Evolutionary conservation across 1,140 invertebrate genomes (phyloP).

Genomic region (Zaprionus ornatus): DNA sequence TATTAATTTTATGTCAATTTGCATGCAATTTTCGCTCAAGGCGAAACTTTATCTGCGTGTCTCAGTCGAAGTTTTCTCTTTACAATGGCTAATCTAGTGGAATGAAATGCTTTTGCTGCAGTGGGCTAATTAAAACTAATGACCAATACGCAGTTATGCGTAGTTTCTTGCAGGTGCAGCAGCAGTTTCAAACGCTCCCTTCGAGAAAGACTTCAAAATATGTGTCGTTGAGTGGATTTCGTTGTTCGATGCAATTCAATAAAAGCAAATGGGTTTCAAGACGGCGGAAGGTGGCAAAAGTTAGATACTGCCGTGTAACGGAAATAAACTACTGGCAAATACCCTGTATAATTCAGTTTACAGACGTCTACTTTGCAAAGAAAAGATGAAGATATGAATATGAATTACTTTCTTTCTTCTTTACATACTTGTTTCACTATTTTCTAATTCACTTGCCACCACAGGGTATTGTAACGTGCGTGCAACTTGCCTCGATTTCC

Average conservation of each 20-base stretch:
- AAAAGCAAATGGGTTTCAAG: slow-evolving; percentile 46
- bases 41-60: slow-evolving; percentile 53
- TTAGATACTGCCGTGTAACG: slow-evolving; percentile 20
- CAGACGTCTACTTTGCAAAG: not conserved
- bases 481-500: slow-evolving; percentile 56
- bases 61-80: slow-evolving; percentile 29
- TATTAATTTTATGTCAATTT: slow-evolving; percentile 80
- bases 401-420: not conserved
- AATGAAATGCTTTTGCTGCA: slow-evolving; percentile 53
- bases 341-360: not conserved
- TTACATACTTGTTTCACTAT: not conserved
- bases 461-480: slow-evolving; percentile 50
- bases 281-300: slow-evolving; percentile 59
- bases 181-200: not conserved
- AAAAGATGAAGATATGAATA: not conserved
- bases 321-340: not conserved
- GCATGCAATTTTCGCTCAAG: slow-evolving; percentile 74
- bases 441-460: not conserved
- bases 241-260: slow-evolving; percentile 73
- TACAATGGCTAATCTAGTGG: slow-evolving; percentile 59
- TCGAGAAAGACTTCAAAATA: slow-evolving; percentile 34
- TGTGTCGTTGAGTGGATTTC: slow-evolving; percentile 61
- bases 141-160: slow-evolving; percentile 34
- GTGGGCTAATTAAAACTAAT: slow-evolving; percentile 74
- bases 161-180: slow-evolving; percentile 26